phyloP scores from a whole-genome alignment of 37 sponge, comb jelly and placozoan species.

The Agelas oroides region DNA sequence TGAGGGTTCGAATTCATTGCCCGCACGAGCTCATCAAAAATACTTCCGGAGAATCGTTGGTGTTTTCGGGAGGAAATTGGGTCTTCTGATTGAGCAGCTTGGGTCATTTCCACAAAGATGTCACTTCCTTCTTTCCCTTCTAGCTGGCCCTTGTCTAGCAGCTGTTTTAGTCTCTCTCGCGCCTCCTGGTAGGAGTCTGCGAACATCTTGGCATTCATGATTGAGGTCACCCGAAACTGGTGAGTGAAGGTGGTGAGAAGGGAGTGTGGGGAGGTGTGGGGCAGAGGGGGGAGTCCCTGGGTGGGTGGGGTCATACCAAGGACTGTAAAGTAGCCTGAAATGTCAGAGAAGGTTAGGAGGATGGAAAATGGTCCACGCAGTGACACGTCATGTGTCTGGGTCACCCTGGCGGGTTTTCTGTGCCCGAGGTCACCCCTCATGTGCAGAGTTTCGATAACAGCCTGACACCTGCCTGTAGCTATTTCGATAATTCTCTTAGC shows the following conservation, averaged over 20 bases:
- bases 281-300: background rate
- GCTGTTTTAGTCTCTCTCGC: constrained; percentile 17
- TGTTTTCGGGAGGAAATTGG: background rate
- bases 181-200: constrained; percentile 16
- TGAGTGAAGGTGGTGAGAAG: constrained; percentile 40
- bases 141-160: background rate
- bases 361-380: constrained; percentile 34
- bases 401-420: background rate
- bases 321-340: constrained; percentile 28
- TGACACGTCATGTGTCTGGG: constrained; percentile 1
- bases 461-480: constrained; percentile 41
- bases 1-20: background rate
- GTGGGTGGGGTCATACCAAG: background rate
- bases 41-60: background rate
- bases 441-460: background rate
- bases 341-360: constrained; percentile 41
- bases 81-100: background rate
- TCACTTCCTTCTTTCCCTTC: background rate
- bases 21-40: constrained; percentile 47
- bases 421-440: too few species aligned
- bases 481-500: constrained; percentile 55
- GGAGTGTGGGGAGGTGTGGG: constrained; percentile 55
- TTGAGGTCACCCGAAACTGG: background rate
- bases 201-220: constrained; percentile 17
- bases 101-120: background rate